Evolutionary conservation across 2,113 vertebrate genomes (phyloP).

Genomic region (Camelus bactrianus): DNA sequence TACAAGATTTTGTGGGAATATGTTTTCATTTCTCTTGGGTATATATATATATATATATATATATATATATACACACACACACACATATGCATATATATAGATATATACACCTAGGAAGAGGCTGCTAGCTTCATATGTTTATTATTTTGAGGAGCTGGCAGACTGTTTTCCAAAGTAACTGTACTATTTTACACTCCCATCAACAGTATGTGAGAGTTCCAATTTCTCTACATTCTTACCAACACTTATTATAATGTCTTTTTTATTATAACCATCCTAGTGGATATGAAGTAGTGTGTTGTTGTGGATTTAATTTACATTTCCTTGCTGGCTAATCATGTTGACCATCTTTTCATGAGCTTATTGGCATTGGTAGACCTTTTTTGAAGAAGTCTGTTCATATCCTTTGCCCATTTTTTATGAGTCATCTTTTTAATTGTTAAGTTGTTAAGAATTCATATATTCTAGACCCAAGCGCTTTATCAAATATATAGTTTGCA

Average conservation of each 20-base stretch:
- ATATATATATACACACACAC: too few species aligned
- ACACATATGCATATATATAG: too few species aligned
- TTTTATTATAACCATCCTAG: too few species aligned
- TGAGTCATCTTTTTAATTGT: neutral
- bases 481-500: neutral
- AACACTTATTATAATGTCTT: too few species aligned
- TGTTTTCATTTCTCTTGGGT: neutral
- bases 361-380: neutral
- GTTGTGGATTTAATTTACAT: neutral
- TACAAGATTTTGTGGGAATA: neutral
- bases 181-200: too few species aligned
- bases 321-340: neutral
- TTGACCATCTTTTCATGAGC: neutral
- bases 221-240: too few species aligned
- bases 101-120: neutral
- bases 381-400: neutral
- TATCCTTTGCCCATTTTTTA: neutral
- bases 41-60: neutral
- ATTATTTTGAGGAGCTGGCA: neutral
- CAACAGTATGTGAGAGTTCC: too few species aligned
- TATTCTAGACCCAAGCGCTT: neutral
- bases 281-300: neutral
- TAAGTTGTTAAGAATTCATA: neutral
- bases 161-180: too few species aligned
- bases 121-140: neutral